Conservation (phyloP, 1,140 invertebrate species). For the Aphidius ervi region DNA sequence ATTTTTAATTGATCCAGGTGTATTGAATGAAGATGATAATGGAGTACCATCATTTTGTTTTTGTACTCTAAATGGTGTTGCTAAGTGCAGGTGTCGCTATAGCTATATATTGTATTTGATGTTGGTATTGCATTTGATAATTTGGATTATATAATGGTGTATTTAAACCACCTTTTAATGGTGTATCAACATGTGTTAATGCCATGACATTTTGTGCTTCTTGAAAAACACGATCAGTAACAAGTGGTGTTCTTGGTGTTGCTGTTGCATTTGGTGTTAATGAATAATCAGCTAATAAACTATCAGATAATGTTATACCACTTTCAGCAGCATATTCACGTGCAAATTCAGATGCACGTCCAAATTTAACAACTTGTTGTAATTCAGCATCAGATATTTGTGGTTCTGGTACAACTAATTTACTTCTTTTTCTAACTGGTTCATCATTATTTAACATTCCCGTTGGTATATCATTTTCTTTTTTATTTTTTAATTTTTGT, state of each 20-base stretch:
- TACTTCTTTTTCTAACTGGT: slow-evolving; percentile 89
- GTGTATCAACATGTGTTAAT: slow-evolving; percentile 94
- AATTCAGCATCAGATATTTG: slow-evolving; percentile 92
- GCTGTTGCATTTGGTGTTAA: slow-evolving; percentile 71
- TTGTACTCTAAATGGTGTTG: no score
- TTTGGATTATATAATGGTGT: slow-evolving; percentile 87
- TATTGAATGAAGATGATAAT: slow-evolving; percentile 43
- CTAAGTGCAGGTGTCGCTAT: slow-evolving; percentile 59
- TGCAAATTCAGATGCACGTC: slow-evolving; percentile 90
- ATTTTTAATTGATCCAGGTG: slow-evolving; percentile 39
- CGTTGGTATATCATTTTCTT: slow-evolving; percentile 93
- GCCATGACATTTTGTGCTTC: slow-evolving; percentile 99
- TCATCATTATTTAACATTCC: slow-evolving; percentile 87
- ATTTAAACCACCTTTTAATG: slow-evolving; percentile 92
- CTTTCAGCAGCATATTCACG: slow-evolving; percentile 85
- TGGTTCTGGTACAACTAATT: slow-evolving; percentile 92
- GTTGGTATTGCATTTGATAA: slow-evolving; percentile 77
- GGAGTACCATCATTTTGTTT: slow-evolving; percentile 35
- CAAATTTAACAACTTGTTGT: slow-evolving; percentile 94
- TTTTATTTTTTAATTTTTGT: slow-evolving; percentile 87
- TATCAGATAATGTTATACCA: slow-evolving; percentile 74
- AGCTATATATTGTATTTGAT: slow-evolving; percentile 93
- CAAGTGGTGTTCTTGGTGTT: slow-evolving; percentile 85
- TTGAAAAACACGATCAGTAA: slow-evolving; percentile 69
- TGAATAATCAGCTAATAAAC: slow-evolving; percentile 87